Evolutionary conservation across 64 coral and sea anemone genomes (phyloP), one percentile per base, ranked within the genome.

Genomic region (Stichodactyla mertensii): DNA sequence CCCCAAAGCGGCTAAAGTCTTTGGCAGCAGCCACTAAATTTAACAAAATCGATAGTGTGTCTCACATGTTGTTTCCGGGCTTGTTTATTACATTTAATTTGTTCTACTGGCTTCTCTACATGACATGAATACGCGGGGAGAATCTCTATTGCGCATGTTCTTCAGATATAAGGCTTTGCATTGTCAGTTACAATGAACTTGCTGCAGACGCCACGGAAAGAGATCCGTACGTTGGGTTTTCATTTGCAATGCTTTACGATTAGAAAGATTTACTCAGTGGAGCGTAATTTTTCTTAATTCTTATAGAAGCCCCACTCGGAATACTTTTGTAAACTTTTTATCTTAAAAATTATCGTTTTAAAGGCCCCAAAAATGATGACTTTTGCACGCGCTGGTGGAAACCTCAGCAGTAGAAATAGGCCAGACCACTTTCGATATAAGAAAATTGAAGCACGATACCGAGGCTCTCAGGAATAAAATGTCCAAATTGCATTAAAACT

Each of bases 41-140:
- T 15, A 82, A 82, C 80, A 55, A 54, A 54, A 82, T 82, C 52
- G 80, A 82, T 16, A 54, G 80, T 22, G 80, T 82, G 18, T 82
- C 80, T 53, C 80, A 82, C 52, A 28, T 82, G 52, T 10, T 82
- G 51, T 82, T 82, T 11, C 80, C 80, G 0, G 80, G 80, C 11
- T 54, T 57, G 22, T 82, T 82, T 51, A 82, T 82, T 55, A 18
- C 55, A 16, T 82, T 82, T 27, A 82, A 82, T 26, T 10, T 82
- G 7, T 23, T 82, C 80, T 82, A 82, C 14, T 82, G 80, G 80
- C 69, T 74, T 27, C 24, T 74, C 8, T 74, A 74, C 24, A 74
- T 74, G 69, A 74, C 24, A 26, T 74, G 69, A 74, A 11, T 22
- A 22, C 4, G 36, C 3, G 36, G 36, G 36, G 36, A 45, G 7